Evolutionary conservation across 2,113 vertebrate genomes (phyloP).

Genomic region (Hippocampus zosterae): DNA sequence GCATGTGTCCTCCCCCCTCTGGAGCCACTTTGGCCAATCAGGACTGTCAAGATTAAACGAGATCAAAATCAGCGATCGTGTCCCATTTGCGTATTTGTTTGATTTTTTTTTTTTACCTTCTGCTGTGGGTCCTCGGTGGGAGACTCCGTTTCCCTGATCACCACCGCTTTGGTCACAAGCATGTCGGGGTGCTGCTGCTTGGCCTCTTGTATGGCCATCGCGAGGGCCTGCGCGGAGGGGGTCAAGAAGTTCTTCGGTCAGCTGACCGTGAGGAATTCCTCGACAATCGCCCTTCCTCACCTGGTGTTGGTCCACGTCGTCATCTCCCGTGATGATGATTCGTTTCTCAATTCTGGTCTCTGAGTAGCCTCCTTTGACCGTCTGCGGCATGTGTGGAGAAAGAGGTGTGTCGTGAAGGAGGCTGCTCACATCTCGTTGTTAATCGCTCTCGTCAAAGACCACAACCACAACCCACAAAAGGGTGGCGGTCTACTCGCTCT

Average conservation of each 20-base stretch:
- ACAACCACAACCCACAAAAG: too few relatives aligned
- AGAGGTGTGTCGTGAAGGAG: background rate
- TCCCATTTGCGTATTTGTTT: background rate
- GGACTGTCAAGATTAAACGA: constrained; percentile 62
- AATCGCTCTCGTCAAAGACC: background rate
- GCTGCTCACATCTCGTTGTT: background rate
- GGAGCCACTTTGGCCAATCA: constrained; percentile 56
- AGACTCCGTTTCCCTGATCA: constrained; percentile 96
- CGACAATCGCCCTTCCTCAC: constrained; percentile 57
- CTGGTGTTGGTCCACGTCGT: constrained; percentile 98
- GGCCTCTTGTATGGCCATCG: constrained; percentile 97
- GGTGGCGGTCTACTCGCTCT: background rate
- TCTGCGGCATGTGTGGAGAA: constrained; percentile 65
- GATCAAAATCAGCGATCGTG: too few relatives aligned
- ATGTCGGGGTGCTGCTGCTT: constrained; percentile 97
- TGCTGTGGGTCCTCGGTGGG: constrained; percentile 86
- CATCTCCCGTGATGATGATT: constrained; percentile 97
- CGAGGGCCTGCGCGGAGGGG: constrained; percentile 77
- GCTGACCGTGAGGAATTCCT: too few relatives aligned
- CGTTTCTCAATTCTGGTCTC: constrained; percentile 98
- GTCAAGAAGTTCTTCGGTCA: background rate
- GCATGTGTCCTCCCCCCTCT: constrained; percentile 31
- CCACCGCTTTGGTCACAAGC: constrained; percentile 98
- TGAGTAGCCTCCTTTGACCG: constrained; percentile 97
- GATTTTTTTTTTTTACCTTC: constrained; percentile 70